phyloP scores from a whole-genome alignment of 2,797 vertebrate genomes.

The Falco berigora region DNA sequence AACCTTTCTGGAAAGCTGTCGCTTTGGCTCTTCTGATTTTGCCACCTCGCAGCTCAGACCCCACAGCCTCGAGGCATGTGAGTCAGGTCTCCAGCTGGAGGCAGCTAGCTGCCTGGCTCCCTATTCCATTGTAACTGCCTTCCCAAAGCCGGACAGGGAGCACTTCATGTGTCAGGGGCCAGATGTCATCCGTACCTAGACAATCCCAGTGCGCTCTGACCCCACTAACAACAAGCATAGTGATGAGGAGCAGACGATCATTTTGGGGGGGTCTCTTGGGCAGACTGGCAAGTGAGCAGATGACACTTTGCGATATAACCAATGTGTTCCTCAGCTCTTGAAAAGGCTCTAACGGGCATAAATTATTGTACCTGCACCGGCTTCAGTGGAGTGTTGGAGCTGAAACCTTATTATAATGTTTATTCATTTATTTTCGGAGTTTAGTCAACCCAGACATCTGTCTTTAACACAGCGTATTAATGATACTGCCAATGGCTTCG shows the following conservation, averaged over 20 bases:
- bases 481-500: neutral
- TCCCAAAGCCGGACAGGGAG: neutral
- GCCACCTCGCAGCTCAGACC: neutral
- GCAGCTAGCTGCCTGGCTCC: neutral
- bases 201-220: neutral
- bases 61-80: neutral
- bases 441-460: neutral
- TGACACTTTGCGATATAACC: neutral
- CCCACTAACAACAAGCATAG: rapidly evolving
- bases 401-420: neutral
- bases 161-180: neutral
- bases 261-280: neutral
- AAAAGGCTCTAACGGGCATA: neutral
- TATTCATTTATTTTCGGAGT: neutral
- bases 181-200: neutral
- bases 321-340: neutral
- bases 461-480: neutral
- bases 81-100: neutral
- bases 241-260: neutral
- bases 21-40: neutral
- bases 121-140: neutral
- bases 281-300: neutral
- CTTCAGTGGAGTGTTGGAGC: neutral
- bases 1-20: neutral
- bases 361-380: neutral